A percentile compares a stretch with the other conserved stretches of the same genome.
Evolutionary conservation across 2,113 vertebrate genomes (phyloP).

Genomic region (Serinus canaria): DNA sequence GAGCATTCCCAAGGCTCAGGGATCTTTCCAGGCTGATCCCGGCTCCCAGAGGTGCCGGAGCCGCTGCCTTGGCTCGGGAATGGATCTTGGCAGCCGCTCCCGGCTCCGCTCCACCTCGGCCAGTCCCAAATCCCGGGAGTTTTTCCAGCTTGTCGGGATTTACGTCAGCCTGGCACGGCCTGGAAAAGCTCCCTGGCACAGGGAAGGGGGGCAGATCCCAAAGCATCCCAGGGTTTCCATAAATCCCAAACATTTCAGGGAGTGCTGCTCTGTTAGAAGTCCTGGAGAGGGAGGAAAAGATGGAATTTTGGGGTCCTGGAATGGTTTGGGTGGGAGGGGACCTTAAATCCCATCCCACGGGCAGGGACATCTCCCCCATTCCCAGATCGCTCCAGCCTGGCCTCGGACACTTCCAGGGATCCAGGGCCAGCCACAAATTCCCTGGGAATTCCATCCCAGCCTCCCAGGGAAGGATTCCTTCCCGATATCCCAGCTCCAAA

Average conservation of each 20-base stretch:
- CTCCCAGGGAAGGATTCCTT: neutral
- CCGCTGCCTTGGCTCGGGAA: neutral
- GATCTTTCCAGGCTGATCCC: neutral
- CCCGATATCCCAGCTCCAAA: neutral
- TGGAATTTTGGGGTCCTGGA: neutral
- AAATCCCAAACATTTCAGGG: neutral
- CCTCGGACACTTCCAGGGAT: neutral
- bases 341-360: neutral
- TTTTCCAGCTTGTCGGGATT: neutral
- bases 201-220: neutral
- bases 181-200: neutral
- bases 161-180: neutral
- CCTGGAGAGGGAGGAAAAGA: neutral
- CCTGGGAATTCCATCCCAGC: neutral
- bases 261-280: neutral
- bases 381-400: too few species aligned
- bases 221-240: neutral
- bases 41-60: too few species aligned
- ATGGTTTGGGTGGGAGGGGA: neutral
- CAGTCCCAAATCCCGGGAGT: neutral
- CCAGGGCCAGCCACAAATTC: neutral
- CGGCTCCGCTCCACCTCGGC: too few species aligned
- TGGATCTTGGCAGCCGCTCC: neutral
- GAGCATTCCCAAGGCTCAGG: neutral
- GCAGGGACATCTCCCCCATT: neutral